Evolutionary conservation across 2,888 invertebrate genomes (phyloP).

Genomic region (Ariolimax columbianus): DNA sequence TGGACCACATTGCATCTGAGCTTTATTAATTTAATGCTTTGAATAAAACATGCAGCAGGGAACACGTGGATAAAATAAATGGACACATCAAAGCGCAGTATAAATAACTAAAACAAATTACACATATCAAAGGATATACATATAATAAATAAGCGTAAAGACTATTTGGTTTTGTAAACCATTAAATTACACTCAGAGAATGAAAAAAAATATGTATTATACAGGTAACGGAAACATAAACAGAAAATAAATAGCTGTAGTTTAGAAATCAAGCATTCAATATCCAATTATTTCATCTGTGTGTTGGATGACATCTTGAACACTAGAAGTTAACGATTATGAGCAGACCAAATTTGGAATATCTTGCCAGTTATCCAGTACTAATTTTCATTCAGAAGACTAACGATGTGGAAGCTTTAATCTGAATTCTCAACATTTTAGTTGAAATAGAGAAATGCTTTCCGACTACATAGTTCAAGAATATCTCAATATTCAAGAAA

Average conservation of each 20-base stretch:
- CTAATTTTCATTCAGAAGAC: too few relatives aligned
- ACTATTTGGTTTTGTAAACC: not conserved
- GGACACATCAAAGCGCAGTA: not conserved
- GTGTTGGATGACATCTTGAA: not conserved
- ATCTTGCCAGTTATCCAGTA: not conserved
- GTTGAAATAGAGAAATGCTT: too few relatives aligned
- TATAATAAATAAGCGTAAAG: not conserved
- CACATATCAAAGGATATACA: not conserved
- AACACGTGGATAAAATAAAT: not conserved
- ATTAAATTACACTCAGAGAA: not conserved
- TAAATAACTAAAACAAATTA: not conserved
- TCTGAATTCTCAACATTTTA: too few relatives aligned
- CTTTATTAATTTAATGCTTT: not conserved
- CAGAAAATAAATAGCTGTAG: not conserved
- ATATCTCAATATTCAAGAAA: too few relatives aligned
- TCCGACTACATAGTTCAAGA: too few relatives aligned
- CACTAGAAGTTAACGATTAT: not conserved
- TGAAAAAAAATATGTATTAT: not conserved
- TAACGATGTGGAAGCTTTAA: too few relatives aligned
- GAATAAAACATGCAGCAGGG: not conserved
- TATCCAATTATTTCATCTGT: not conserved
- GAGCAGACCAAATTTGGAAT: not conserved
- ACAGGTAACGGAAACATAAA: not conserved
- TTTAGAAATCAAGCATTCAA: not conserved
- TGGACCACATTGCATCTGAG: conserved; percentile 4